Percentiles rank a stretch among this genome's conserved stretches.
These are phyloP conservation scores for Unio pictorum DNA, from an alignment of 2,888 invertebrate genomes.

Conservation along the genomic window DNA sequence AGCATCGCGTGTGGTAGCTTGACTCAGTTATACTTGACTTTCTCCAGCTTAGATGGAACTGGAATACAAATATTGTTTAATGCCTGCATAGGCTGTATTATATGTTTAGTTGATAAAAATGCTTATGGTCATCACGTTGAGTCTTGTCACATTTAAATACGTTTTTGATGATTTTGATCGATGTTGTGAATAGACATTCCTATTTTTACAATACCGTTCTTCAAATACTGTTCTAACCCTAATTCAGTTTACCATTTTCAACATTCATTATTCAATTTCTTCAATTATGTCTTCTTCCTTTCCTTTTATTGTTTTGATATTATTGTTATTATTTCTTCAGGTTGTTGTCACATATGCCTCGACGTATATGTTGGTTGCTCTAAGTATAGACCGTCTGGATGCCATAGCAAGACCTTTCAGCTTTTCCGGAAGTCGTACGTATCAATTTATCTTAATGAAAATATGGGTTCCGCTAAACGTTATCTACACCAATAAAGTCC, in stretches of 20 bases:
- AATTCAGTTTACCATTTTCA: too few relatives aligned
- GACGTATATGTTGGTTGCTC: constrained; percentile 65
- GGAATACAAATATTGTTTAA: too few relatives aligned
- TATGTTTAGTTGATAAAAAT: too few relatives aligned
- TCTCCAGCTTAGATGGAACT: too few relatives aligned
- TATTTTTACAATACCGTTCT: too few relatives aligned
- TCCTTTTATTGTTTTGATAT: neutral
- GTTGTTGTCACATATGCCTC: constrained; percentile 60
- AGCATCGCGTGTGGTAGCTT: neutral
- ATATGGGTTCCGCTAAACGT: neutral
- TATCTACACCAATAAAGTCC: too few relatives aligned
- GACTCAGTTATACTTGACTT: too few relatives aligned
- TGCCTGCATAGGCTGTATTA: too few relatives aligned
- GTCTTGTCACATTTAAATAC: neutral
- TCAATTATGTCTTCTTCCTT: too few relatives aligned
- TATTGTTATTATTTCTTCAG: constrained; percentile 34
- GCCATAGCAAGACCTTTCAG: constrained; percentile 65
- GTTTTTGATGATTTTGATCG: neutral
- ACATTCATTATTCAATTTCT: too few relatives aligned
- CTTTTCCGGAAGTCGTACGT: constrained; percentile 56
- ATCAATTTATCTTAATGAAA: neutral
- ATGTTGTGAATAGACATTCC: too few relatives aligned
- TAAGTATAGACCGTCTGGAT: constrained; percentile 66
- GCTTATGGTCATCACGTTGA: neutral
- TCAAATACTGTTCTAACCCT: too few relatives aligned